phyloP scores from a whole-genome alignment of 2,888 invertebrate species.

The Steinernema carpocapsae region DNA sequence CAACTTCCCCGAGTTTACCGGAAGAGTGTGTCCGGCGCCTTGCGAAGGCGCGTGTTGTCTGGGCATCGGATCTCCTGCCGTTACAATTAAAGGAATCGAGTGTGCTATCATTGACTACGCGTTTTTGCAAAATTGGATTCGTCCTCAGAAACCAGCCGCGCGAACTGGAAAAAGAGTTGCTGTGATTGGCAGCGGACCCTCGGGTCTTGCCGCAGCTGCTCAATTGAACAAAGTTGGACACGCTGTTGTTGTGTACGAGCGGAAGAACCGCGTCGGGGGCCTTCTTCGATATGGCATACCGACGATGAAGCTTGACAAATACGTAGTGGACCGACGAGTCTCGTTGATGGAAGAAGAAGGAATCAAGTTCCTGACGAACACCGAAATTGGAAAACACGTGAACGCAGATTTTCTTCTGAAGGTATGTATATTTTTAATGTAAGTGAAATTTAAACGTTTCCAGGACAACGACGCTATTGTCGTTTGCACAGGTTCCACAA shows the following conservation, averaged over 20 bases:
- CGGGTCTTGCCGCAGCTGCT: conserved; percentile 88
- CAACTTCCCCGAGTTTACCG: conserved; percentile 83
- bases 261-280: conserved; percentile 93
- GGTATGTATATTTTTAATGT: conserved; percentile 22
- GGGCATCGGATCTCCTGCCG: conserved; percentile 91
- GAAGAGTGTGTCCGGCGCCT: conserved; percentile 84
- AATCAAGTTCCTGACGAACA: conserved; percentile 84
- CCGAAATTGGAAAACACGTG: conserved; percentile 88
- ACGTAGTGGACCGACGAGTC: conserved; percentile 83
- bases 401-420: conserved; percentile 74
- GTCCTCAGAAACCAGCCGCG: conserved; percentile 79
- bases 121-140: conserved; percentile 85
- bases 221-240: conserved; percentile 96
- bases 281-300: conserved; percentile 96
- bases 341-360: conserved; percentile 87
- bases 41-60: conserved; percentile 98
- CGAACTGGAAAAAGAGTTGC: conserved; percentile 85
- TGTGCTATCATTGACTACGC: conserved; percentile 98
- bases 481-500: conserved; percentile 90
- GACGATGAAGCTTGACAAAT: conserved; percentile 94
- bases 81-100: conserved; percentile 98
- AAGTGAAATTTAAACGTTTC: conserved; percentile 57
- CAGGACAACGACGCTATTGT: conserved; percentile 83
- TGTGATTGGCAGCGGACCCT: conserved; percentile 87
- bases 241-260: conserved; percentile 91